Conservation (phyloP, 2,888 invertebrate genomes). For the Theodoxus fluviatilis region DNA sequence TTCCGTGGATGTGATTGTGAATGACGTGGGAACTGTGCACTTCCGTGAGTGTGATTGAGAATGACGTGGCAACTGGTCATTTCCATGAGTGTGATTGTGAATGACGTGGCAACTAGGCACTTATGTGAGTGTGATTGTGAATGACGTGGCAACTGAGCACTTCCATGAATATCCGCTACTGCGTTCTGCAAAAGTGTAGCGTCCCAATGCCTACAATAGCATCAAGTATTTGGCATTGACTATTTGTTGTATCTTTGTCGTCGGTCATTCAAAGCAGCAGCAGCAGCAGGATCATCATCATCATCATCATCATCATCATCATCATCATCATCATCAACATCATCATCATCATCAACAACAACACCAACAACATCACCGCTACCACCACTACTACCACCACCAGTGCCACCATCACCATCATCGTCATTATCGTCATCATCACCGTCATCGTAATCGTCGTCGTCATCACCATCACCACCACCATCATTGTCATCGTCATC, state of each 20-base stretch:
- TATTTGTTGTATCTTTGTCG: too few relatives aligned
- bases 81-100: not conserved
- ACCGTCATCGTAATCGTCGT: not conserved
- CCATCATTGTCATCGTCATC: not conserved
- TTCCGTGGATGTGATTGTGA: too few relatives aligned
- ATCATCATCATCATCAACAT: conserved; percentile 9
- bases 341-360: conserved; percentile 4
- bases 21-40: too few relatives aligned
- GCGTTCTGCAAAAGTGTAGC: too few relatives aligned
- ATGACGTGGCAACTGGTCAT: too few relatives aligned
- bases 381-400: not conserved
- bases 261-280: not conserved
- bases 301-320: conserved; percentile 18
- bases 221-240: too few relatives aligned
- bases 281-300: conserved; percentile 10
- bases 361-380: not conserved
- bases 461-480: not conserved
- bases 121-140: not conserved
- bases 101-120: not conserved
- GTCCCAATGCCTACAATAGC: too few relatives aligned
- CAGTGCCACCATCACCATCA: not conserved
- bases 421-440: not conserved
- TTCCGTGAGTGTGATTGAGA: too few relatives aligned
- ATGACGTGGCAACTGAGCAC: not conserved
- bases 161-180: too few relatives aligned